Evolutionary conservation across 2,888 invertebrate genomes (phyloP).

Genomic region (Cheilosia urbana): DNA sequence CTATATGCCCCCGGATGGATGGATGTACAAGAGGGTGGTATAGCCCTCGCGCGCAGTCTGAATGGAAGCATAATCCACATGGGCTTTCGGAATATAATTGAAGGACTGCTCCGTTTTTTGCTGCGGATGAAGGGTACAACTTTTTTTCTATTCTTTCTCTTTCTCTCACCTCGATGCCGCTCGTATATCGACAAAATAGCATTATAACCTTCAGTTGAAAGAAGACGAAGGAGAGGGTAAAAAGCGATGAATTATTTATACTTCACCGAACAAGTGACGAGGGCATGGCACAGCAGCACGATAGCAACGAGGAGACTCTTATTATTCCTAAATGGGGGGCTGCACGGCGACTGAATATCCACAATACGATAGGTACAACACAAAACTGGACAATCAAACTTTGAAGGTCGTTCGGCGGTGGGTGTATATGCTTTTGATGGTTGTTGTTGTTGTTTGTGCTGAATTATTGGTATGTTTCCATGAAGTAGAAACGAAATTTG

Average conservation of each 20-base stretch:
- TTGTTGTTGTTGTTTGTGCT: constrained; percentile 33
- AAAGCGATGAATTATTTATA: constrained; percentile 73
- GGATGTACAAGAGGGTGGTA: constrained; percentile 33
- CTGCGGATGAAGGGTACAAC: constrained; percentile 43
- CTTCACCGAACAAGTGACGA: constrained; percentile 60
- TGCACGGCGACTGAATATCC: constrained; percentile 34
- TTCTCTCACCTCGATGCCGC: neutral
- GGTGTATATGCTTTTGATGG: constrained; percentile 45
- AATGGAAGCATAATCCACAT: constrained; percentile 65
- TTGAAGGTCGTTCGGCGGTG: constrained; percentile 72
- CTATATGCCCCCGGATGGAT: constrained; percentile 30
- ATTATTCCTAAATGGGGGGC: constrained; percentile 66
- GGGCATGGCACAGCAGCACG: constrained; percentile 37
- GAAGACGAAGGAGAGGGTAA: constrained; percentile 64
- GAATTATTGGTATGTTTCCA: constrained; percentile 65
- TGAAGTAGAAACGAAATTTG: constrained; percentile 64
- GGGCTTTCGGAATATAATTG: constrained; percentile 65
- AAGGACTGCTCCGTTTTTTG: constrained; percentile 36
- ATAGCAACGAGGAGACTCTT: constrained; percentile 51
- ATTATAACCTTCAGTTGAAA: constrained; percentile 58
- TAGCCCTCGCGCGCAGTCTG: constrained; percentile 49
- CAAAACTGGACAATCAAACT: constrained; percentile 75
- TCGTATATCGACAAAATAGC: constrained; percentile 38
- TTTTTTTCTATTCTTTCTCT: constrained; percentile 32
- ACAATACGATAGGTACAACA: constrained; percentile 30